Base-by-base conservation (phyloP, 2,888 invertebrate genomes). In the Minunthozetes semirufus region DNA sequence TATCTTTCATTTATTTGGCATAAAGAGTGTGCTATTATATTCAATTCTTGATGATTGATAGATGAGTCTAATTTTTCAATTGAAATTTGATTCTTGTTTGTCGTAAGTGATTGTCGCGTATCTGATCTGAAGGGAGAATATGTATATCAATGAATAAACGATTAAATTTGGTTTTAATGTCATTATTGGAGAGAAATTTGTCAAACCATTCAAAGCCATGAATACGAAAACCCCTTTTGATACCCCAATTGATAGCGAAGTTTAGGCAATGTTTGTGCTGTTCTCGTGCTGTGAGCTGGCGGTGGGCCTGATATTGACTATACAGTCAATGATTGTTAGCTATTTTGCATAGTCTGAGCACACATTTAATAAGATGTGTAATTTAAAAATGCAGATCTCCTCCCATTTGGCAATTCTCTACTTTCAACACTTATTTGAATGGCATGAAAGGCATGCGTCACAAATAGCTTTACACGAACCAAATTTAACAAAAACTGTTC, bases 341-440 rank as follows among this genome's bases (percentile, higher is more conserved):
- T 66, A 33, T 66, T 66, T 66, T 66, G 63, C 63, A 66, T 66
- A 66, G 11, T 17, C 15, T 9, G 15, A 66, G 33, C 33, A 66
- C n/a, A 66, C 63, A 66, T 66, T 66, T 66, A 66, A 66, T 66
- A 33, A 33, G 29, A 66, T 66, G 63, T 66, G 63, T 66, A 66
- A 66, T 66, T 66, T 66, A 27, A 66, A 66, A 66, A 42, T 42
- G 63, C 63, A 66, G 5, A 66, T 66, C 63, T 59, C 63, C 63
- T 29, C 63, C 63, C 63, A 66, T 27, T 66, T 66, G 15, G n/a
- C 63, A 33, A 66, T 66, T 61, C 61, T 61, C 61, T 25, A 22
- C 63, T 29, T 66, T 66, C 33, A 66, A 13, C 33, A 66, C 63
- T 66, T 38, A 66, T 66, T 66, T 66, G 63, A 66, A 66, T 66